phyloP scores from a whole-genome alignment of 2,888 invertebrate species.

The Phymatocera aterrima region DNA sequence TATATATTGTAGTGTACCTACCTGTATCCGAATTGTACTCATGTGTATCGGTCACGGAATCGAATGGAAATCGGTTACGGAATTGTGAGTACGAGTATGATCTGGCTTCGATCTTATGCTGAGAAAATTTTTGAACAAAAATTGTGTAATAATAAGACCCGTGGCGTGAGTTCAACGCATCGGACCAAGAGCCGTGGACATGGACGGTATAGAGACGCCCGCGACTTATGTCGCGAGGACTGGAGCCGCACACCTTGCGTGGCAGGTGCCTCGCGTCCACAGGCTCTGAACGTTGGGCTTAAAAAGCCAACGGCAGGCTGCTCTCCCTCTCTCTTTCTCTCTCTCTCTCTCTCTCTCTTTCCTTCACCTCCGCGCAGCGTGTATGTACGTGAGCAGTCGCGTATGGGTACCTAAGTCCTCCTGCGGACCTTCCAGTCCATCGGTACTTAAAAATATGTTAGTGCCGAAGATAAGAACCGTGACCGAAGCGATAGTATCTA shows the following conservation, averaged over 20 bases:
- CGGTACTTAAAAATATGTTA: constrained; percentile 72
- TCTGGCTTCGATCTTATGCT: background rate
- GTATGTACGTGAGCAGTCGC: background rate
- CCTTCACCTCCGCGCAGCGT: background rate
- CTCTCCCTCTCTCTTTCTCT: constrained; percentile 53
- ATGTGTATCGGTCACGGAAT: background rate
- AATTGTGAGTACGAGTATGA: background rate
- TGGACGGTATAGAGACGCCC: constrained; percentile 10
- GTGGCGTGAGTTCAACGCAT: background rate
- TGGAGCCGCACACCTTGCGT: constrained; percentile 69
- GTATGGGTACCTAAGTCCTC: constrained; percentile 10
- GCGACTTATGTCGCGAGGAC: constrained; percentile 32
- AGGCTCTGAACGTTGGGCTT: constrained; percentile 33
- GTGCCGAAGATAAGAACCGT: constrained; percentile 72
- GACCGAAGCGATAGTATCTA: constrained; percentile 73
- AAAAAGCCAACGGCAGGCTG: constrained; percentile 51
- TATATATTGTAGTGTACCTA: background rate
- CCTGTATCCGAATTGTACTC: too few relatives aligned
- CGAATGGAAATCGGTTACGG: background rate
- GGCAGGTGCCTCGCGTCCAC: constrained; percentile 69
- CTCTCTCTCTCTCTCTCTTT: constrained; percentile 24
- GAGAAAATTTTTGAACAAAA: background rate
- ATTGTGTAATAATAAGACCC: background rate
- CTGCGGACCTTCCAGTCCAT: constrained; percentile 27
- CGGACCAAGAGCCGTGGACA: background rate